A percentile compares a stretch with the other conserved stretches of the same genome.
phyloP scores from a whole-genome alignment of 1,140 invertebrate genomes.

The Ceratosolen solmsi region DNA sequence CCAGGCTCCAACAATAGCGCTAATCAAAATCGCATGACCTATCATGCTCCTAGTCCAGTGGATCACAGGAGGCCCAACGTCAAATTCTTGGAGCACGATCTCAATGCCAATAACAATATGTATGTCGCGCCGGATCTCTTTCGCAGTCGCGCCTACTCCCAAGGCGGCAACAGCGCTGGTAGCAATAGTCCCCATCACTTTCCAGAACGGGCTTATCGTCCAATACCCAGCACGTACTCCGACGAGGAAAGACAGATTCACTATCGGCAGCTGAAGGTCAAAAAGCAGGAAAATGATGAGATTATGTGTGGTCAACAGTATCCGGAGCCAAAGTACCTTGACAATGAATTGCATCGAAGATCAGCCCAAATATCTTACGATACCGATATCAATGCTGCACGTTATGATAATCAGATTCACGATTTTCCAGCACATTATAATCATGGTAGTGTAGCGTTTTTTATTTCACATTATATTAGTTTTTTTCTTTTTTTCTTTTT shows the following conservation, averaged over 20 bases:
- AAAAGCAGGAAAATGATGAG: slow-evolving; percentile 46
- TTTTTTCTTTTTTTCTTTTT: too few species aligned
- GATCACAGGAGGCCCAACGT: slow-evolving; percentile 56
- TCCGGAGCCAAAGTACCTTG: slow-evolving; percentile 53
- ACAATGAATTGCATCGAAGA: slow-evolving; percentile 60
- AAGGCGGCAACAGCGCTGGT: slow-evolving; percentile 58
- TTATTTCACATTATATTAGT: slow-evolving; percentile 3
- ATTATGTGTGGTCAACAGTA: slow-evolving; percentile 19
- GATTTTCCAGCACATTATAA: slow-evolving; percentile 36
- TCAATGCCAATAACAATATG: slow-evolving; percentile 69
- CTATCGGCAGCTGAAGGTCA: slow-evolving; percentile 59
- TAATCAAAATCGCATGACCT: slow-evolving; percentile 61
- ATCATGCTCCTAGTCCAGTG: slow-evolving; percentile 55
- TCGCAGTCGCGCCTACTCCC: slow-evolving; percentile 66
- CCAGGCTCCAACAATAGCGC: slow-evolving; percentile 46
- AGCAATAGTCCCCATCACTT: slow-evolving; percentile 60
- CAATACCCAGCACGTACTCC: slow-evolving; percentile 63
- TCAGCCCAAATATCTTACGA: slow-evolving; percentile 57
- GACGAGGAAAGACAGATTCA: slow-evolving; percentile 65
- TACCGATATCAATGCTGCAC: slow-evolving; percentile 55
- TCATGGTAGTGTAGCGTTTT: slow-evolving; percentile 25
- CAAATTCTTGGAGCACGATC: slow-evolving; percentile 65
- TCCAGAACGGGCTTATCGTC: slow-evolving; percentile 61
- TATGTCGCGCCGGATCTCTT: slow-evolving; percentile 68
- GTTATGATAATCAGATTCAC: slow-evolving; percentile 49